Evolutionary conservation across 2,113 vertebrate species (phyloP).

Genomic region (Agapornis roseicollis): DNA sequence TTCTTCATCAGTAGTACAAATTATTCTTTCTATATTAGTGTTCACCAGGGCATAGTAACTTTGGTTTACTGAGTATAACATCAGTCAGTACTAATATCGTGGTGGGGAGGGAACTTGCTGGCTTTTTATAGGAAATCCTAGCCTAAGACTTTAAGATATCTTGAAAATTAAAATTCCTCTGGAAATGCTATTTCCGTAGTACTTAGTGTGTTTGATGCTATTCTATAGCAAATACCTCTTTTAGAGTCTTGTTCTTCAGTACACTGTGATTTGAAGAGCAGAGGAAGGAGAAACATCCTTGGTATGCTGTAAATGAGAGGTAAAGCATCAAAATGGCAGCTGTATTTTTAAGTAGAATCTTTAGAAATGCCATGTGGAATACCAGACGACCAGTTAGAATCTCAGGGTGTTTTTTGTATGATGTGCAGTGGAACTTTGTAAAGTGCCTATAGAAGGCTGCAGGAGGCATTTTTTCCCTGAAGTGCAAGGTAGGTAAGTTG

Average conservation of each 20-base stretch:
- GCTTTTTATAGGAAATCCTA: background rate
- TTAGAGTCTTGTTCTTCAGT: background rate
- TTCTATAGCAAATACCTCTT: background rate
- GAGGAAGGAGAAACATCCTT: background rate
- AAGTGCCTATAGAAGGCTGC: background rate
- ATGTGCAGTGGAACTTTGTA: background rate
- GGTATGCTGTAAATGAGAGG: background rate
- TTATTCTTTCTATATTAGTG: background rate
- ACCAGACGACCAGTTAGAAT: background rate
- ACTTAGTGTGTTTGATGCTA: background rate
- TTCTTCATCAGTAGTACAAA: background rate
- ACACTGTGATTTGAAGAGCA: background rate
- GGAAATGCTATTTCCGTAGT: background rate
- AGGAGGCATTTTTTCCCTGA: background rate
- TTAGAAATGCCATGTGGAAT: background rate
- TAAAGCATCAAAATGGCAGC: background rate
- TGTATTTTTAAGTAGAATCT: background rate
- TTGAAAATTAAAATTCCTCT: background rate
- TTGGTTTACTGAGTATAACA: background rate
- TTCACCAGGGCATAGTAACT: background rate
- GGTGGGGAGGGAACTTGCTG: background rate
- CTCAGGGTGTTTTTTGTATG: background rate
- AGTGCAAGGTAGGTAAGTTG: background rate
- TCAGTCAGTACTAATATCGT: background rate
- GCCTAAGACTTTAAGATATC: background rate